Evolutionary conservation across 2,797 vertebrate species (phyloP), one percentile per base, ranked within the genome.

Genomic region (Glyptemys insculpta): DNA sequence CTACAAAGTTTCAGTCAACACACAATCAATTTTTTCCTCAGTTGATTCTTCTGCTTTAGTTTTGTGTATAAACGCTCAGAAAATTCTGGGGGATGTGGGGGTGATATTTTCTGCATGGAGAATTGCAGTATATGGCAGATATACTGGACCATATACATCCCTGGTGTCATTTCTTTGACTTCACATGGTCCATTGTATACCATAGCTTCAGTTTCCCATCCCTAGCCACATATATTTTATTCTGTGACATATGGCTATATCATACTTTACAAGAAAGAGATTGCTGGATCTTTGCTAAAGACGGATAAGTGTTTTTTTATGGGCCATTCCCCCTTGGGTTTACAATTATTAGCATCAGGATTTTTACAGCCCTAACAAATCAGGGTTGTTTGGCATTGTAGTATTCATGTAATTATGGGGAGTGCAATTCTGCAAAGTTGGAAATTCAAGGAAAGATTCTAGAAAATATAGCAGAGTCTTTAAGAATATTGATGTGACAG

Each of bases 201-300:
- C 0, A 0, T 0, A 21, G 2, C 21, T 68, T 52, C 29, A 27
- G n/a, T 11, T 29, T 14, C 65, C 88, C 41, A 0, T 0, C 4
- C 0, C 72, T 23, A 5, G 7, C 82, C 81, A 27, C 76, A 83
- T 62, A 59, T 23, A 54, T 65, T 1, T 4, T 53, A n/a, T 52
- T 14, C 47, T 57, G 34, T 21, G 4, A 44, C 8, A 29, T 4
- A 25, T 1, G 59, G 25, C 41, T 65, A 0, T 0, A 6, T 34
- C 80, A 81, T n/a, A 83, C n/a, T 87, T 57, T 65, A 86, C 78
- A 21, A 74, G 44, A 31, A 74, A 27, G n/a, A 54, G 8, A 92
- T 6, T 76, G 12, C 16, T 1, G 76, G n/a, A 41, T 80, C 68
- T 3, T 50, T 44, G 49, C n/a, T 15, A 2, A 59, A 62, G 59